phyloP scores from a whole-genome alignment of 2,888 invertebrate species.

The Orchestes rusci region DNA sequence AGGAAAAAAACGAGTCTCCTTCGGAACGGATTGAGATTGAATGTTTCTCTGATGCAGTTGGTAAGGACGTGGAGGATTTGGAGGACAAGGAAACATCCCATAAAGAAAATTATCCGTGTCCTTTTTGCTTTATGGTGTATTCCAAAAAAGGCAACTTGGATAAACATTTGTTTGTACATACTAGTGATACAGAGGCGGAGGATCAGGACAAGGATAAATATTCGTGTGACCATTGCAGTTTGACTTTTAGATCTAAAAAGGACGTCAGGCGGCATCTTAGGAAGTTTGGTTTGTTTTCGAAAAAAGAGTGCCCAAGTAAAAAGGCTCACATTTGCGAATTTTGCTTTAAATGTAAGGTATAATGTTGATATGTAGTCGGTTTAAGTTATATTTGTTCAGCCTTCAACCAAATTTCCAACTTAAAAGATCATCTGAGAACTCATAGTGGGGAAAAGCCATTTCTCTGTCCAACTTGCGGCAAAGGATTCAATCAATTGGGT shows the following conservation, averaged over 20 bases:
- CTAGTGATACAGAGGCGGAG: background rate
- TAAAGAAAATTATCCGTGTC: slow-evolving; percentile 10
- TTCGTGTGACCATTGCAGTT: slow-evolving; percentile 48
- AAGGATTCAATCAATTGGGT: slow-evolving; percentile 46
- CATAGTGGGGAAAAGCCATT: slow-evolving; percentile 46
- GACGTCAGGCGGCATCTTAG: slow-evolving; percentile 45
- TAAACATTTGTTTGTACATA: slow-evolving; percentile 7
- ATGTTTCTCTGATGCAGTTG: slow-evolving; percentile 3
- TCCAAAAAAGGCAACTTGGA: slow-evolving; percentile 13
- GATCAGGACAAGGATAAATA: background rate
- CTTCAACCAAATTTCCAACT: slow-evolving; percentile 45
- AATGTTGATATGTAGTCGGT: too few relatives aligned
- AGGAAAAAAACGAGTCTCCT: slow-evolving; percentile 27
- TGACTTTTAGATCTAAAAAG: slow-evolving; percentile 47
- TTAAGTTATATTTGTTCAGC: too few relatives aligned
- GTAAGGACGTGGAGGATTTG: background rate
- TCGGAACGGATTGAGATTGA: too few relatives aligned
- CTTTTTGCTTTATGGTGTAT: slow-evolving; percentile 12
- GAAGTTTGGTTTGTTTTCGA: slow-evolving; percentile 32
- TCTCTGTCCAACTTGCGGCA: slow-evolving; percentile 44
- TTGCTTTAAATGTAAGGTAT: slow-evolving; percentile 49
- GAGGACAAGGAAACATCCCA: too few relatives aligned
- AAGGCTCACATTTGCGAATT: slow-evolving; percentile 53
- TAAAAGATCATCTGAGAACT: slow-evolving; percentile 45
- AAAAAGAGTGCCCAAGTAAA: slow-evolving; percentile 48